Conservation (phyloP, 2,888 invertebrate genomes). For the Notodonta dromedarius region DNA sequence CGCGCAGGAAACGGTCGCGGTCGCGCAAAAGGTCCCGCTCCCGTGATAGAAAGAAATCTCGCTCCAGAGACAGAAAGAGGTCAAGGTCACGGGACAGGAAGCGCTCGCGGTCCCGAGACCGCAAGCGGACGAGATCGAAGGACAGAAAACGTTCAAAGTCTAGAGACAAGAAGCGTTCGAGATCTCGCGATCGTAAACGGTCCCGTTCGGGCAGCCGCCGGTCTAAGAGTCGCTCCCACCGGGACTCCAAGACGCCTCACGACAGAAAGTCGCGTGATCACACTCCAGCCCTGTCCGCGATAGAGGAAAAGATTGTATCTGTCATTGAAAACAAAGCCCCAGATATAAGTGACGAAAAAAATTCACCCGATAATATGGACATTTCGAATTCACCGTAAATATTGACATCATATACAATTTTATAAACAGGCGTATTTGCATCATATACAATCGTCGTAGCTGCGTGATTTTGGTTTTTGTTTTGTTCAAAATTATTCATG, state of each 20-base stretch:
- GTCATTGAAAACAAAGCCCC: conserved; percentile 54
- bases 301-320: conserved; percentile 58
- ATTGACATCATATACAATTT: conserved; percentile 9
- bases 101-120: conserved; percentile 81
- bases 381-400: conserved; percentile 90
- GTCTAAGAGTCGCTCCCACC: conserved; percentile 73
- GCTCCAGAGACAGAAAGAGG: conserved; percentile 82
- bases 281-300: conserved; percentile 60
- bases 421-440: not conserved
- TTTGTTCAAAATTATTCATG: not conserved
- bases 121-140: conserved; percentile 73
- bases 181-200: conserved; percentile 75
- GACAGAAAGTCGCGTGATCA: conserved; percentile 69
- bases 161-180: conserved; percentile 70
- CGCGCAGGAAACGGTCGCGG: conserved; percentile 76
- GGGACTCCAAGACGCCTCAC: conserved; percentile 73
- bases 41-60: conserved; percentile 72
- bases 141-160: conserved; percentile 80
- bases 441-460: not conserved
- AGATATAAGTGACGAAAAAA: conserved; percentile 81
- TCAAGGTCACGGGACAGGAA: conserved; percentile 84
- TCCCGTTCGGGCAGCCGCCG: conserved; percentile 69
- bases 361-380: conserved; percentile 90
- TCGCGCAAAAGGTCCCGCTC: conserved; percentile 71
- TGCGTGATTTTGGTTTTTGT: conserved; percentile 2